Evolutionary conservation across 2,797 vertebrate genomes (phyloP).

Genomic region (Anguilla marmorata): DNA sequence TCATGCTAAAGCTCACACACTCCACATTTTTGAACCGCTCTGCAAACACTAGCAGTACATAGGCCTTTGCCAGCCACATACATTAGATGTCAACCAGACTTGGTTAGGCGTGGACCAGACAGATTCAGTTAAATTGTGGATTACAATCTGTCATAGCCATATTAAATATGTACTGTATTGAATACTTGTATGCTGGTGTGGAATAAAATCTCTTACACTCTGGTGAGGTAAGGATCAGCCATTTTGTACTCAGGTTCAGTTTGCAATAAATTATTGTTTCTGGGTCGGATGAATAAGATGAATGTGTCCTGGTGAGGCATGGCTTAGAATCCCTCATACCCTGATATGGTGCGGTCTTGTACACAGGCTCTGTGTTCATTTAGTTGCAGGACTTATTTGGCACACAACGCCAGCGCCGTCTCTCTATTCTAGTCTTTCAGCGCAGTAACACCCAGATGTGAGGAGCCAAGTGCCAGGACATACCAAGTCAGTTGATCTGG

Average conservation of each 20-base stretch:
- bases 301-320: not conserved
- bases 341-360: not conserved
- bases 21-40: not conserved
- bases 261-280: not conserved
- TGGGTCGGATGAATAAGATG: not conserved
- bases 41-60: slow-evolving; percentile 5
- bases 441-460: slow-evolving; percentile 1
- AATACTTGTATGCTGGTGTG: not conserved
- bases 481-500: not conserved
- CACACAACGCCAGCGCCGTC: not conserved
- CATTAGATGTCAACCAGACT: not conserved
- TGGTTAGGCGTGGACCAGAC: not conserved
- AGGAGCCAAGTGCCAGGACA: slow-evolving; percentile 11
- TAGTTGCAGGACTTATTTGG: not conserved
- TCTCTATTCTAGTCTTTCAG: not conserved
- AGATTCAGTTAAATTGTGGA: not conserved
- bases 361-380: not conserved
- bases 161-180: not conserved
- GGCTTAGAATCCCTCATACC: not conserved
- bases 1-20: slow-evolving; percentile 10
- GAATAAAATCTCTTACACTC: not conserved
- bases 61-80: not conserved
- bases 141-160: not conserved
- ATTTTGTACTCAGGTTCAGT: not conserved
- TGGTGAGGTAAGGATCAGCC: not conserved